Base-by-base conservation (phyloP, 2,113 vertebrate genomes). In the Zingel zingel region DNA sequence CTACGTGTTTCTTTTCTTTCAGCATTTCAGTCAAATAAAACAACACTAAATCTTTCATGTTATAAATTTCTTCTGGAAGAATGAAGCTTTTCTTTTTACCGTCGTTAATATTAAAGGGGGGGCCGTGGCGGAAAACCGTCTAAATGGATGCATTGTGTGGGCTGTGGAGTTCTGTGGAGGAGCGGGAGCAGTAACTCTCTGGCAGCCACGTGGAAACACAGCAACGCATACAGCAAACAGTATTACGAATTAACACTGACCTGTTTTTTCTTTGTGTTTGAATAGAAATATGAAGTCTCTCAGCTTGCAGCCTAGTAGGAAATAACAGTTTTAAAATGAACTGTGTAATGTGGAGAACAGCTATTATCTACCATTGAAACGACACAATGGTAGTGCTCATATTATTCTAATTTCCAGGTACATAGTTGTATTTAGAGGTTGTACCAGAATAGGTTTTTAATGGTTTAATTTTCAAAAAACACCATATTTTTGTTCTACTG, bases 21-120 rank as follows among this genome's bases (percentile, higher is more conserved):
- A 85, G 87, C 66, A 51, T 90, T 93, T 83, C 79, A 73, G 74
- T 89, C 54, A 74, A 93, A 94, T 93, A 89, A 91, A 91, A 93
- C 76, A 91, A 92, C 66, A 77, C 82, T 94, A 88, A 93, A 93
- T 92, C 89, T 94, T 94, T 94, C 58, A 93, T 92, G 74, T 74
- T 74, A 25, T 77, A 82, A 87, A 91, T 91, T 91, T 92, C 81
- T 82, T 77, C 62, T 70, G 68, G 81, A 91, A 91, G 88, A 91
- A 91, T 85, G 91, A 86, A 75, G 89, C 89, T 91, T 92, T 91
- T 89, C 87, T 91, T 89, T 91, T 83, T 84, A 77, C 25, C 43
- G 19, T 88, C 56, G 58, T 94, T 89, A 93, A 92, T 94, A 94
- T 93, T 92, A 88, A 88, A 33, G 30, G 2, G 27, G 72, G 51